Conservation (phyloP, 2,797 vertebrate species). For the Tympanoctomys barrerae region DNA sequence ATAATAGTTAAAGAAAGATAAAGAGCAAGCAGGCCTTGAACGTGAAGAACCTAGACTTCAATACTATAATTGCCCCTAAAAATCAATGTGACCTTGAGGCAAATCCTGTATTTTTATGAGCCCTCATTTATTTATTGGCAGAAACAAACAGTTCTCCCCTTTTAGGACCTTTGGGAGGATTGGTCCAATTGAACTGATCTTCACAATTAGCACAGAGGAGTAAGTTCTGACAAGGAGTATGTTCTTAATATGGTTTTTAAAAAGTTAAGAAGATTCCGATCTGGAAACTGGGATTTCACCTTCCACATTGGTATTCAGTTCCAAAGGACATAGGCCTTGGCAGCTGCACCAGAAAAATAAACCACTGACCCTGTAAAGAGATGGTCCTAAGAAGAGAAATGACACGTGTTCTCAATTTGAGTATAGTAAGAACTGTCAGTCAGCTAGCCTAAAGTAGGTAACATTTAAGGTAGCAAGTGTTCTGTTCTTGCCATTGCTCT, state of each 20-base stretch:
- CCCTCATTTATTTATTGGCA: constrained; percentile 9
- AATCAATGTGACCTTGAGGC: neutral
- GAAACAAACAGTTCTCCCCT: constrained; percentile 6
- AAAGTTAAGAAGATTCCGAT: neutral
- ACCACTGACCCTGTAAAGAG: neutral
- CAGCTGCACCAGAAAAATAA: neutral
- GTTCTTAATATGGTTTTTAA: neutral
- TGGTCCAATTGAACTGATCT: constrained; percentile 39
- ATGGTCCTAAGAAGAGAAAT: neutral
- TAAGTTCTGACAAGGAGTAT: neutral
- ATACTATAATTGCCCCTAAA: neutral
- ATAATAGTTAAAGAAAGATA: neutral
- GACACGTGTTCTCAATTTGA: neutral
- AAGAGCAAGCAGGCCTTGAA: neutral
- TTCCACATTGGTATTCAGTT: neutral
- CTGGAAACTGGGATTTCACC: neutral
- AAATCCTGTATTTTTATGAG: constrained; percentile 25
- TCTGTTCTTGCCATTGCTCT: neutral
- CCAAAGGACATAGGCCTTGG: neutral
- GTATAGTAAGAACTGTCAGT: neutral
- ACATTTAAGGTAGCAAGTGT: neutral
- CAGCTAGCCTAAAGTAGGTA: neutral
- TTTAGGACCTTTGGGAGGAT: neutral
- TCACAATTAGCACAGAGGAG: constrained; percentile 27
- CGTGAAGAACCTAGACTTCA: neutral